Base-by-base conservation (phyloP, 2,113 vertebrate genomes). In the Rana temporaria region DNA sequence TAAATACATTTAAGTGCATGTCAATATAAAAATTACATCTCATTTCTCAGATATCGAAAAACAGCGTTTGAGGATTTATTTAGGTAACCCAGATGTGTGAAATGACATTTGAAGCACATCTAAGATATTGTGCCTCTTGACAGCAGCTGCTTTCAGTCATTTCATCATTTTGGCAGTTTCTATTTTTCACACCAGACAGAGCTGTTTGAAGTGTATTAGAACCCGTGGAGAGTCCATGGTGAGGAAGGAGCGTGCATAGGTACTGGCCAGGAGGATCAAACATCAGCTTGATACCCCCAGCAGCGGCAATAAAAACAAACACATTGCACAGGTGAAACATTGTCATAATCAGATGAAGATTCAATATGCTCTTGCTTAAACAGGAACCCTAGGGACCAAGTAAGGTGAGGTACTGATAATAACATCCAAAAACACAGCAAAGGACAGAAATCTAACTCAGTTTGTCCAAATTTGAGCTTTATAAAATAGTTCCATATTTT, bases 201-300 rank as follows among this genome's bases (percentile, higher is more conserved):
- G 26, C 12, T 59, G 71, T 74, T 74, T 74, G 55, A 74, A 59
- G 71, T 74, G 17, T 74, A 74, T 59, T 18, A 59, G 71, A 74
- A 38, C 52, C 71, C 34, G 71, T 18, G 34, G 71, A 74, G 71
- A 73, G 57, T 7, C 71, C 71, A 59, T 18, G 15, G 7, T 26
- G 34, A 1, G 42, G 32, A 62, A 6, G 24, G 9, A 59, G 55
- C 15, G 15, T 24, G n/a, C 12, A 12, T 9, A 56, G 71, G 20
- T 59, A n/a, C 26, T 4, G 57, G 71, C 18, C 71, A 59, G 18
- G 3, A 15, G 71, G 71, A 74, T 74, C 71, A 74, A 59, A 59
- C 55, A 8, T 24, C 55, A 32, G 19, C 26, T 12, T 74, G 6
- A 17, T 55, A 59, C 71, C 71, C 59, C 71, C 71, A 74, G 26